Evolutionary conservation across 2,797 vertebrate genomes (phyloP), one percentile per base, ranked within the genome.

Genomic region (Melanotaenia trifasciata): DNA sequence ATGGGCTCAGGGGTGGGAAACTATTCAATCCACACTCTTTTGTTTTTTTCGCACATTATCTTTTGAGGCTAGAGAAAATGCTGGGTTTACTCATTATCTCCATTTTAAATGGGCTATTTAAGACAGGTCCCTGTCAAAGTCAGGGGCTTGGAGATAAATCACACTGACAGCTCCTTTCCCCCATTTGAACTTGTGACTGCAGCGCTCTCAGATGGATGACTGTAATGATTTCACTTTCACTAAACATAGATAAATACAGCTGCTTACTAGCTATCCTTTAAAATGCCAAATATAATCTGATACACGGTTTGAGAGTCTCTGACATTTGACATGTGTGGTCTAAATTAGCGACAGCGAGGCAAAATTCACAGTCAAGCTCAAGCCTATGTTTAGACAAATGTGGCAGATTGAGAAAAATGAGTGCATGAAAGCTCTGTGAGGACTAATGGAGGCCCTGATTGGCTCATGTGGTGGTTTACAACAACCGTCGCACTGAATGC

Each of bases 11-110:
- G 83, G 89, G 87, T 57, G 84, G 90, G 79, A 60, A 51, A 56
- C 62, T 85, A 91, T 93, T 92, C 91, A 94, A 84, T 90, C 86
- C 81, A 51, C 85, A 64, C 70, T 86, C 90, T 76, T 94, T 94
- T 94, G 90, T 94, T 92, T 92, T 92, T 89, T 81, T 74, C 40
- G 67, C 84, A 60, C 78, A 63, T 86, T 74, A 79, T 86, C 87
- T 90, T 90, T 93, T 88, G 76, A 91, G 89, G 69, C 84, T 66
- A 89, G 90, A 90, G 76, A 91, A 90, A 91, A 90, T 88, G 77
- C 78, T 0, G 76, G 81, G 89, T 87, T 92, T 90, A 87, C 90
- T 92, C 89, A 90, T 92, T 94, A 93, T 92, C 86, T 92, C 80
- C 59, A 18, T 75, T 92, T 84, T 79, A 84, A 92, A 90, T 87